These are phyloP conservation scores for Candidula unifasciata DNA, from an alignment of 2,888 invertebrate species.

Conservation along the genomic window DNA sequence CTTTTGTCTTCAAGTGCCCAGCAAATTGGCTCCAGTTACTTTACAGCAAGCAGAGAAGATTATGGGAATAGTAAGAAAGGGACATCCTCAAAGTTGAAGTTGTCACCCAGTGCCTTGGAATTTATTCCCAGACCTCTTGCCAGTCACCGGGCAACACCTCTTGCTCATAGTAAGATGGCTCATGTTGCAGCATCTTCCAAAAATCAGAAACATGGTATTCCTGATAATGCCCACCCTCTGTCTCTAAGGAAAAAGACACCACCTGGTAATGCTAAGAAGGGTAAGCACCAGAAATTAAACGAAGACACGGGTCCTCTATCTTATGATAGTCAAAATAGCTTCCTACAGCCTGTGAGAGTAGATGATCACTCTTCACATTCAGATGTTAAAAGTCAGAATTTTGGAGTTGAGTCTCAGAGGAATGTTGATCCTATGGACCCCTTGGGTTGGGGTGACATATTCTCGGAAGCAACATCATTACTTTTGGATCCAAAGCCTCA, in stretches of 20 bases:
- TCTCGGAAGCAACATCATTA: not conserved
- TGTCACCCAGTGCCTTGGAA: constrained; percentile 17
- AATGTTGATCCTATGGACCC: constrained; percentile 38
- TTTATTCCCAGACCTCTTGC: constrained; percentile 35
- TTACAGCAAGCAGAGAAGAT: not conserved
- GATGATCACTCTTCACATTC: not conserved
- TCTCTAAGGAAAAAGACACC: not conserved
- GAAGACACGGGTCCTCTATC: too few species aligned
- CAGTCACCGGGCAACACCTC: not conserved
- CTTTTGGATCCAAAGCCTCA: constrained; percentile 18
- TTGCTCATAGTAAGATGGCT: not conserved
- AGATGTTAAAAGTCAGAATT: not conserved
- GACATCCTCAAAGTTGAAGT: not conserved
- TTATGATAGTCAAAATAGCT: not conserved
- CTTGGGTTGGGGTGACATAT: constrained; percentile 41
- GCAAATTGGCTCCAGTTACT: not conserved
- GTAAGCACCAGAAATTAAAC: not conserved
- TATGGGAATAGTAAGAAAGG: not conserved
- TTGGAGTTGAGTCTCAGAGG: not conserved
- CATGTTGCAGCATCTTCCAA: not conserved
- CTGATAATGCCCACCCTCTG: too few species aligned
- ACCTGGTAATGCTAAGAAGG: not conserved
- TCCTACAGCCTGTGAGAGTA: not conserved
- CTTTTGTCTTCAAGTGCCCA: not conserved
- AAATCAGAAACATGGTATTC: not conserved